Evolutionary conservation across 2,113 vertebrate genomes (phyloP).

Genomic region (Aspidoscelis tigris): DNA sequence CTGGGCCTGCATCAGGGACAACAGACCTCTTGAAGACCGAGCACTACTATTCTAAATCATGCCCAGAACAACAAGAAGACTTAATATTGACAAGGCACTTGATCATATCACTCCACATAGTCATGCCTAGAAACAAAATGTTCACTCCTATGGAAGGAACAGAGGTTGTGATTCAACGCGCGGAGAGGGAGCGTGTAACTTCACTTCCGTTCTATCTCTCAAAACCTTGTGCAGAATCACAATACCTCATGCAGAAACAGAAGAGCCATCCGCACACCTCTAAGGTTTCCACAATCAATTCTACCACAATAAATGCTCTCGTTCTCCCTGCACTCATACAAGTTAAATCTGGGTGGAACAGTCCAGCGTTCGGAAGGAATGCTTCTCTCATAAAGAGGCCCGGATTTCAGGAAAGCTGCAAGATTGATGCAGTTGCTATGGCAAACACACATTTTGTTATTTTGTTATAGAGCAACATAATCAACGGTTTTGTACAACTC

Average conservation of each 20-base stretch:
- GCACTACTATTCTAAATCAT: no score
- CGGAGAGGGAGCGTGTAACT: neutral
- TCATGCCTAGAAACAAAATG: no score
- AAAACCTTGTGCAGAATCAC: neutral
- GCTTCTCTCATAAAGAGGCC: constrained; percentile 60
- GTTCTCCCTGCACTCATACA: neutral
- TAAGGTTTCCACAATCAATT: no score
- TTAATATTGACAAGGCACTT: no score
- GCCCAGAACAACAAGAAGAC: no score
- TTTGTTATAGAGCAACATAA: constrained; percentile 69
- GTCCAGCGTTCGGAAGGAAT: neutral
- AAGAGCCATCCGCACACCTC: neutral
- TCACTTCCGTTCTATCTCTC: no score
- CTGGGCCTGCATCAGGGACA: no score
- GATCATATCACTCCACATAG: no score
- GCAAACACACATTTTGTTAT: constrained; percentile 67
- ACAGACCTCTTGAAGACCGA: no score
- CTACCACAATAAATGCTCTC: neutral
- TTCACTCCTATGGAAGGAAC: no score
- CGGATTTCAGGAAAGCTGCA: constrained; percentile 57
- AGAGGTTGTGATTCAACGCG: neutral
- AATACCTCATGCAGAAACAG: neutral
- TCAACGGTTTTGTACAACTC: constrained; percentile 70
- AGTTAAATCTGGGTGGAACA: neutral
- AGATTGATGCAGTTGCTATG: constrained; percentile 70